Base-by-base conservation (phyloP, 2,888 invertebrate species). In the Sphecodes monilicornis region DNA sequence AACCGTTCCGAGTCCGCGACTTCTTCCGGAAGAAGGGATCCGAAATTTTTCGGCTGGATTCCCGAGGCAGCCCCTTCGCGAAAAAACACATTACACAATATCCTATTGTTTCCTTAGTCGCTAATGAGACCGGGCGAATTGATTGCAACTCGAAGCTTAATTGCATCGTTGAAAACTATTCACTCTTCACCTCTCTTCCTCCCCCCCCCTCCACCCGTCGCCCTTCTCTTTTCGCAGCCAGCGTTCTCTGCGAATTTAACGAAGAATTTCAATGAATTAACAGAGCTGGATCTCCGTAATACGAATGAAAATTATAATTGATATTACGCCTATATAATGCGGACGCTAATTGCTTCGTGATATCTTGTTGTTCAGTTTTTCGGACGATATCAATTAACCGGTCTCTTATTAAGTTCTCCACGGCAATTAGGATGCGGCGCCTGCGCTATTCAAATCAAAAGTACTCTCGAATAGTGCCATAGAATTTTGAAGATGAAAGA, bases 91-190 rank as follows among this genome's bases (percentile, higher is more conserved):
- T 29, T 73, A 76, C 77, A 83, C 76, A 85, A 80, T 84, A 80
- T 77, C 66, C 32, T n/a, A 77, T 76, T 76, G 66, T 83, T 29
- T 54, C 60, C 26, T 66, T 26, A 29, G 73, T 13, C 79, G n/a
- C 79, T 85, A 85, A 85, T 85, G 83, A 85, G 78, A 73, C 76
- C 76, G 13, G 36, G 43, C 78, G 57, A 85, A 85, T 76, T 82
- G 72, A 79, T 73, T 60, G 79, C 76, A 60, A 69, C 60, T 75
- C 71, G 79, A 70, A 76, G 72, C 76, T 75, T 83, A 85, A 85
- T 85, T 85, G 76, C 83, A 43, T 36, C 71, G 70, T 69, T 64
- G 73, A 69, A 79, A 78, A 69, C 54, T 70, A 82, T 84, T 60
- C 50, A 43, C 57, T 16, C 36, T 18, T 29, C 18, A 22, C 22